Conservation (phyloP, 1,140 invertebrate species). For the Tribolium castaneum region DNA sequence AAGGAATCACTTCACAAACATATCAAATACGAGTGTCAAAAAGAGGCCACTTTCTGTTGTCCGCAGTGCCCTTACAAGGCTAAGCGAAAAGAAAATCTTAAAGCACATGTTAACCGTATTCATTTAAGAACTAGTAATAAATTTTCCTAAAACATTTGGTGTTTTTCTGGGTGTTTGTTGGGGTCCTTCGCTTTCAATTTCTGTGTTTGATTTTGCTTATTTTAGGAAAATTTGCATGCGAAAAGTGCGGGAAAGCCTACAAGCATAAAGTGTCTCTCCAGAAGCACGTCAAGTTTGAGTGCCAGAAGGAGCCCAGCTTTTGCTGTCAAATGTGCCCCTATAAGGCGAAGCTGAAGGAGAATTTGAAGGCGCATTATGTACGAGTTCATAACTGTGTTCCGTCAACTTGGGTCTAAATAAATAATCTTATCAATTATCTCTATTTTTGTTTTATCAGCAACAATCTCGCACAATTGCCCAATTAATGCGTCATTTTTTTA, state of each 20-base stretch:
- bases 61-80: conserved; percentile 53
- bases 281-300: conserved; percentile 66
- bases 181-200: neutral
- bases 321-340: conserved; percentile 62
- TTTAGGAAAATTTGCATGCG: conserved; percentile 29
- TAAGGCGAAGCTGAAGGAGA: conserved; percentile 65
- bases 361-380: conserved; percentile 62
- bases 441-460: neutral
- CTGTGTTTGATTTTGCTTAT: neutral
- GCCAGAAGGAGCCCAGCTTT: conserved; percentile 66
- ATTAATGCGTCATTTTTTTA: neutral
- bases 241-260: conserved; percentile 40
- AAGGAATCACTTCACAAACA: conserved; percentile 18
- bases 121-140: neutral
- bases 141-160: neutral
- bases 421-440: neutral
- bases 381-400: conserved; percentile 14
- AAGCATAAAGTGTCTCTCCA: conserved; percentile 64
- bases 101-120: conserved; percentile 45
- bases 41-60: conserved; percentile 57
- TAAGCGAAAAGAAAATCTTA: conserved; percentile 53
- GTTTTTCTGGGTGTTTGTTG: neutral
- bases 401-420: neutral
- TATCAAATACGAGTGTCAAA: conserved; percentile 35
- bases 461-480: too few relatives aligned